phyloP scores from a whole-genome alignment of 2,113 vertebrate species.

The Nettapus auritus region DNA sequence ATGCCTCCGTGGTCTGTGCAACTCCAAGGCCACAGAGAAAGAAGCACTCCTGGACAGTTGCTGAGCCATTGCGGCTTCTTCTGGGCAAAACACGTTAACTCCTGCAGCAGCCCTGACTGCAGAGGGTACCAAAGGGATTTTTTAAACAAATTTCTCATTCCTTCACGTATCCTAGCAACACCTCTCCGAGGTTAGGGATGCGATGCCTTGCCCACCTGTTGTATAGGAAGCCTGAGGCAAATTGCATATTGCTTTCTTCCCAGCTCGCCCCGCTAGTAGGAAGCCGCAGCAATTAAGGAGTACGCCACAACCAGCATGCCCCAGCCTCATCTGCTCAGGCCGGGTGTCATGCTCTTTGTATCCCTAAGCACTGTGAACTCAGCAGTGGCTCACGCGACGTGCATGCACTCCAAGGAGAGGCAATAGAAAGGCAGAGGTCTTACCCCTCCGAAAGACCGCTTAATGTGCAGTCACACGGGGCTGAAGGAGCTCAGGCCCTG shows the following conservation, averaged over 20 bases:
- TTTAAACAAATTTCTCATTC: not conserved
- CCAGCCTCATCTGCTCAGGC: accelerated
- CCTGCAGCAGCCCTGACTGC: not conserved
- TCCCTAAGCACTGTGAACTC: not conserved
- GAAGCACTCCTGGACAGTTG: not conserved
- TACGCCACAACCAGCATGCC: not conserved
- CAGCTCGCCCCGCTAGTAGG: accelerated
- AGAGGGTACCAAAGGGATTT: not conserved
- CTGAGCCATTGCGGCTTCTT: not conserved
- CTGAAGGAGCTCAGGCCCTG: not conserved
- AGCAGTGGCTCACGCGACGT: accelerated
- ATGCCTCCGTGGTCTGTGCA: not conserved
- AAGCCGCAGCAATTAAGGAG: not conserved
- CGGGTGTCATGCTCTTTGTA: accelerated
- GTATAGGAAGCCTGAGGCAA: not conserved
- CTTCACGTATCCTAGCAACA: constrained; percentile 55
- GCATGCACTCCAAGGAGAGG: not conserved
- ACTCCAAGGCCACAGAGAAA: accelerated
- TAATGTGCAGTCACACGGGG: not conserved
- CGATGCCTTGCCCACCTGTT: not conserved
- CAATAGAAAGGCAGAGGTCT: not conserved
- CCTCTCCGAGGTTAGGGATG: not conserved
- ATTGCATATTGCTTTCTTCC: not conserved
- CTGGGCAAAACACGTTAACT: not conserved
- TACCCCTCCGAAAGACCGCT: not conserved